Percentiles rank a stretch among this genome's conserved stretches.
These are phyloP conservation scores for Pipistrellus pygmaeus DNA, from an alignment of 2,797 vertebrate species.

Conservation along the genomic window DNA sequence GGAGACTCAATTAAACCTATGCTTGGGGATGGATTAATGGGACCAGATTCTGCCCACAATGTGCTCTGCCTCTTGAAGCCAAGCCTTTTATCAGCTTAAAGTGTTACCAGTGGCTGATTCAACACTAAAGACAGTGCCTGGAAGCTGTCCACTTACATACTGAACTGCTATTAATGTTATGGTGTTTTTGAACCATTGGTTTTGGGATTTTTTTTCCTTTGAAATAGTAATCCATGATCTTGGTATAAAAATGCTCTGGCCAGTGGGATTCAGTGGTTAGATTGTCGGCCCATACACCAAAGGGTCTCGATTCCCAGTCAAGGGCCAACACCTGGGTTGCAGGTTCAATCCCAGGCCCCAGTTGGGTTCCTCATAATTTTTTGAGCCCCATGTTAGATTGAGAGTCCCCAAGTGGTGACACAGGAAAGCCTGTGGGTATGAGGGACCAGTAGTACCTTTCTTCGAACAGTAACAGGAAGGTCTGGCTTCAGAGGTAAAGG, in stretches of 20 bases:
- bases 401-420: background rate
- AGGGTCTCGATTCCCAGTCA: background rate
- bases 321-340: too few species aligned
- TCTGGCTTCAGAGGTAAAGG: background rate
- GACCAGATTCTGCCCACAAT: background rate
- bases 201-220: background rate
- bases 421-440: background rate
- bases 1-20: background rate
- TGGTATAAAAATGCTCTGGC: background rate
- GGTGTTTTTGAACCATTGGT: background rate
- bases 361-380: too few species aligned
- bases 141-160: background rate
- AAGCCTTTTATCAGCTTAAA: background rate
- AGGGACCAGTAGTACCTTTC: background rate
- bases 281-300: too few species aligned
- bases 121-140: background rate
- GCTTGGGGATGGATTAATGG: background rate
- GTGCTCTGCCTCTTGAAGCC: background rate
- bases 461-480: background rate
- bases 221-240: constrained; percentile 24
- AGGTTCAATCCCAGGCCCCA: too few species aligned
- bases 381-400: background rate
- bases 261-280: too few species aligned
- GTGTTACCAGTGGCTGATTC: background rate
- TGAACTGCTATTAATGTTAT: background rate